Evolutionary conservation across 2,888 invertebrate genomes (phyloP).

Genomic region (Cabera pusaria): DNA sequence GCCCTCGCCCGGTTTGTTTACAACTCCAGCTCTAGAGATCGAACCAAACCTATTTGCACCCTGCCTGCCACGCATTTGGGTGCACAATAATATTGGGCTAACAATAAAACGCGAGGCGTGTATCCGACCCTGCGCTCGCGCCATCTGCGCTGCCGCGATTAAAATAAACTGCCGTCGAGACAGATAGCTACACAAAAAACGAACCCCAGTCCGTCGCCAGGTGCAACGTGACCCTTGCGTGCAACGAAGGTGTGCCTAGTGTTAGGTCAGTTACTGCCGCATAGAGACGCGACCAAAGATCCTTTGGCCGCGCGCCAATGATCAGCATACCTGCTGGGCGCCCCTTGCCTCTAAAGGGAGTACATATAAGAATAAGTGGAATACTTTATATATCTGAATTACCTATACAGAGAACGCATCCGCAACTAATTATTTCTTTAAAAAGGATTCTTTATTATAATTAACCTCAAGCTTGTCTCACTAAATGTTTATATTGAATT

Average conservation of each 20-base stretch:
- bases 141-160: slow-evolving; percentile 76
- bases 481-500: no score
- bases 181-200: slow-evolving; percentile 68
- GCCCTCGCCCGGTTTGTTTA: slow-evolving; percentile 82
- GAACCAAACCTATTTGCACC: slow-evolving; percentile 57
- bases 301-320: slow-evolving; percentile 51
- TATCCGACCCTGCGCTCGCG: slow-evolving; percentile 64
- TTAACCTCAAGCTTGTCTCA: no score
- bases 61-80: slow-evolving; percentile 54
- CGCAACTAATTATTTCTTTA: no score
- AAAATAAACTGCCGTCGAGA: slow-evolving; percentile 73
- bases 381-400: no score
- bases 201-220: slow-evolving; percentile 58
- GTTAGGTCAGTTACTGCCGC: slow-evolving; percentile 71
- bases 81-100: slow-evolving; percentile 57
- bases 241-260: slow-evolving; percentile 58
- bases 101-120: slow-evolving; percentile 26
- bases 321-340: slow-evolving; percentile 57
- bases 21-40: slow-evolving; percentile 56
- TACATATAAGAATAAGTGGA: no score
- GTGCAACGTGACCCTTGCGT: slow-evolving; percentile 62
- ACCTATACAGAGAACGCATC: no score
- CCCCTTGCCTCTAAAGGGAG: slow-evolving; percentile 42
- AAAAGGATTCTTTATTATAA: no score
- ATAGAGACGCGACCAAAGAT: slow-evolving; percentile 36